Evolutionary conservation across 2,888 invertebrate species (phyloP).

Genomic region (Epicampocera succincta): DNA sequence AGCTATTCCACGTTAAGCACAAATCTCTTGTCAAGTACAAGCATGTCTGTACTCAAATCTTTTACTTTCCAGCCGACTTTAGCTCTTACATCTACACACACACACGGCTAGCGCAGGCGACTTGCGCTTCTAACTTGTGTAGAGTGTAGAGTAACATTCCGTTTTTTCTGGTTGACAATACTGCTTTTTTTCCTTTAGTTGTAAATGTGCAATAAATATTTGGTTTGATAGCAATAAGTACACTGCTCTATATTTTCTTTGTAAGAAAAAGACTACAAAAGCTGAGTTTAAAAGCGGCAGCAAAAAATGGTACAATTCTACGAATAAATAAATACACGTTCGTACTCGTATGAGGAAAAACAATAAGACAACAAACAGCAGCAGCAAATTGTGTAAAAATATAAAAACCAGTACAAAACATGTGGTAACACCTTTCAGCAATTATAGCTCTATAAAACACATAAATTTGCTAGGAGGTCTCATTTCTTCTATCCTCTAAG

Average conservation of each 20-base stretch:
- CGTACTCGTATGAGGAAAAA: neutral
- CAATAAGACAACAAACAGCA: constrained; percentile 28
- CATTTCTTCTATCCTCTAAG: constrained; percentile 37
- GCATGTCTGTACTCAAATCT: no score
- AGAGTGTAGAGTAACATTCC: neutral
- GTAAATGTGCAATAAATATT: constrained; percentile 12
- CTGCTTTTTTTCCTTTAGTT: neutral
- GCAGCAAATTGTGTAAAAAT: constrained; percentile 32
- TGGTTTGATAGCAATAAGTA: constrained; percentile 54
- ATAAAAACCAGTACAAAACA: constrained; percentile 45
- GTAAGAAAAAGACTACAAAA: neutral
- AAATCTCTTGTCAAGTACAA: no score
- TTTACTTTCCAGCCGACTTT: no score
- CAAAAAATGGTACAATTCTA: constrained; percentile 27
- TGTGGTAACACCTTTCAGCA: constrained; percentile 68
- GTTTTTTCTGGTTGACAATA: neutral
- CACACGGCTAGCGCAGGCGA: no score
- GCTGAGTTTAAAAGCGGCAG: constrained; percentile 6
- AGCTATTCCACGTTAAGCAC: no score
- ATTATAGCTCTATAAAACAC: constrained; percentile 62
- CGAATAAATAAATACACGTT: constrained; percentile 20
- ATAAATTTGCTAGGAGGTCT: constrained; percentile 67
- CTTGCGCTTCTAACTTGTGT: no score
- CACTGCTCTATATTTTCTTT: constrained; percentile 53
- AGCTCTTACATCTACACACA: no score